These are phyloP conservation scores for Dasyprocta punctata DNA, from an alignment of 2,113 vertebrate genomes.

Conservation along the genomic window DNA sequence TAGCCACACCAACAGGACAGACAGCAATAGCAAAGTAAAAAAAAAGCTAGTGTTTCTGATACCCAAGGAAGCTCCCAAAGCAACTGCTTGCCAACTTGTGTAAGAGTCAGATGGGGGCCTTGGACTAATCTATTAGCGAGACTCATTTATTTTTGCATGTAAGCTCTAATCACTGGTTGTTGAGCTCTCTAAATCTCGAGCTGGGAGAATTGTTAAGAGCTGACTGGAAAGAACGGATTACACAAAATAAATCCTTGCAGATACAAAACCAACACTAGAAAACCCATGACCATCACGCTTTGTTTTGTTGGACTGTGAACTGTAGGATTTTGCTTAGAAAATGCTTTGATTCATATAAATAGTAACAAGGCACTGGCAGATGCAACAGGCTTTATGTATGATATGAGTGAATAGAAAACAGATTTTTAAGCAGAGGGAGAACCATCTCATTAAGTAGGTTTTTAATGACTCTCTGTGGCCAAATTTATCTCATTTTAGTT, in stretches of 20 bases:
- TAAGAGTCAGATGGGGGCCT: constrained; percentile 5
- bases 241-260: constrained; percentile 68
- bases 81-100: constrained; percentile 54
- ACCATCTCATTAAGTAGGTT: constrained; percentile 64
- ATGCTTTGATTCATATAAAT: constrained; percentile 59
- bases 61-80: constrained; percentile 49
- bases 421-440: constrained; percentile 59
- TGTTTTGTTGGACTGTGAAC: constrained; percentile 52
- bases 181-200: constrained; percentile 67
- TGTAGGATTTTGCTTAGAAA: constrained; percentile 67
- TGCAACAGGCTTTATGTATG: constrained; percentile 47
- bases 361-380: constrained; percentile 40
- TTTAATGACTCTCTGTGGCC: constrained; percentile 64
- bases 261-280: constrained; percentile 61
- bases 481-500: constrained; percentile 76
- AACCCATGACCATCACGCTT: constrained; percentile 52
- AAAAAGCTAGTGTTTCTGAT: constrained; percentile 16
- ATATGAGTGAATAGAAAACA: constrained; percentile 41
- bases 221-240: constrained; percentile 70
- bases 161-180: constrained; percentile 59
- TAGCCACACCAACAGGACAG: not conserved
- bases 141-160: constrained; percentile 66
- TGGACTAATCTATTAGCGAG: constrained; percentile 38
- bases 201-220: constrained; percentile 64
- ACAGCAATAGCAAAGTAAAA: not conserved